phyloP scores from a whole-genome alignment of 2,797 vertebrate genomes.

The Phrynocephalus guinanensis region DNA sequence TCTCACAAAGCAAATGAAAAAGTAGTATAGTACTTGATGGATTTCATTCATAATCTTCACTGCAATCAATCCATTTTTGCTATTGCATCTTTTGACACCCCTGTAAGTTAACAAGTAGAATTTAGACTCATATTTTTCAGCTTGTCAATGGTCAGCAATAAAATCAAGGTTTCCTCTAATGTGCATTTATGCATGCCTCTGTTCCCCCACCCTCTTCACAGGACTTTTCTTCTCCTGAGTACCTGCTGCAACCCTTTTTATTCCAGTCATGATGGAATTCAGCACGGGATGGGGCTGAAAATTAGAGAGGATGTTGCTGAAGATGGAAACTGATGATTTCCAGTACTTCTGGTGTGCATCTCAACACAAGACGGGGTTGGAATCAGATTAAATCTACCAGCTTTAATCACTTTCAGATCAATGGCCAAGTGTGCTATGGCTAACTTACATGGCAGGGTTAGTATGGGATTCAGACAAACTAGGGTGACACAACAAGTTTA shows the following conservation, averaged over 20 bases:
- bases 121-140: conserved; percentile 33
- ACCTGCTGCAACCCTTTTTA: too few species aligned
- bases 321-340: background rate
- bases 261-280: too few species aligned
- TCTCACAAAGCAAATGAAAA: conserved; percentile 66
- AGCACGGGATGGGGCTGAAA: too few species aligned
- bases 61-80: conserved; percentile 43
- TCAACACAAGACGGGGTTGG: background rate
- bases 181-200: too few species aligned
- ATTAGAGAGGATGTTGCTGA: background rate
- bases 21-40: conserved; percentile 58
- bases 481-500: background rate
- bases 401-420: background rate
- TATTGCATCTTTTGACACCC: conserved; percentile 57
- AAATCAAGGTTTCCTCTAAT: too few species aligned
- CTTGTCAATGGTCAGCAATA: too few species aligned
- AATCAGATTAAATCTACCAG: background rate
- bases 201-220: too few species aligned
- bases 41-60: conserved; percentile 59
- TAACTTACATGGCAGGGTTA: background rate
- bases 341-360: background rate
- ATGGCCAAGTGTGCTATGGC: background rate
- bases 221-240: too few species aligned
- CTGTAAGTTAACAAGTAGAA: conserved; percentile 70
- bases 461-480: too few species aligned